Base-by-base conservation (phyloP, 2,113 vertebrate species). In the Noturus placidus region DNA sequence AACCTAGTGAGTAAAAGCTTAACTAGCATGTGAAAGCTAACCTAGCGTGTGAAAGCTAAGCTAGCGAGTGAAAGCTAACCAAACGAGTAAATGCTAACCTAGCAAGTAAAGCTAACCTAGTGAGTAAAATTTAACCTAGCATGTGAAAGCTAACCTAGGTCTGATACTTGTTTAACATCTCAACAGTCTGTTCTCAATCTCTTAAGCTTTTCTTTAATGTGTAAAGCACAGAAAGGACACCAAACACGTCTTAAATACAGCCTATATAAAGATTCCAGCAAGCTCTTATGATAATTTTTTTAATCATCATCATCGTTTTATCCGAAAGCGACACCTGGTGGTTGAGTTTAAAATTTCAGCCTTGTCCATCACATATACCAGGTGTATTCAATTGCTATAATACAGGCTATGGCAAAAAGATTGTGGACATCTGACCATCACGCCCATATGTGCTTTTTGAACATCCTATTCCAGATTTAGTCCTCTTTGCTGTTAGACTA, bases 291-390 rank as follows among this genome's bases (percentile, higher is more conserved):
- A 84, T 19, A 38, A 65, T 17, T 61, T n/a, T n/a, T 77, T 57
- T 27, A 27, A 19, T 46, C 30, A 46, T 46, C 42, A 30, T 65
- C 4, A 3, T 14, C 69, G 3, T 33, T 81, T 61, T 25, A 61
- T 61, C 35, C 76, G 38, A 20, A 80, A 76, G 87, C 87, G 87
- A 74, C 87, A 82, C 83, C 87, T 88, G 83, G 83, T 22, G 87
- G 87, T 35, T 1, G 56, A 56, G 50, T 30, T 17, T 65, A n/a
- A 46, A 20, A 50, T 9, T 38, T 9, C 30, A 82, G 2, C 33
- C 20, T 14, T 1, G 42, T 74, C 8, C 35, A 11, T 38, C 10
- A 5, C 17, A 9, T 20, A 8, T 38, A 20, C 20, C 20, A 25
- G 59, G 59, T 25, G 20, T 8, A 22, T 59, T 59, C 6, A 59